These are phyloP conservation scores for Drosophila nannoptera DNA, from an alignment of 1,140 invertebrate species.

Conservation along the genomic window DNA sequence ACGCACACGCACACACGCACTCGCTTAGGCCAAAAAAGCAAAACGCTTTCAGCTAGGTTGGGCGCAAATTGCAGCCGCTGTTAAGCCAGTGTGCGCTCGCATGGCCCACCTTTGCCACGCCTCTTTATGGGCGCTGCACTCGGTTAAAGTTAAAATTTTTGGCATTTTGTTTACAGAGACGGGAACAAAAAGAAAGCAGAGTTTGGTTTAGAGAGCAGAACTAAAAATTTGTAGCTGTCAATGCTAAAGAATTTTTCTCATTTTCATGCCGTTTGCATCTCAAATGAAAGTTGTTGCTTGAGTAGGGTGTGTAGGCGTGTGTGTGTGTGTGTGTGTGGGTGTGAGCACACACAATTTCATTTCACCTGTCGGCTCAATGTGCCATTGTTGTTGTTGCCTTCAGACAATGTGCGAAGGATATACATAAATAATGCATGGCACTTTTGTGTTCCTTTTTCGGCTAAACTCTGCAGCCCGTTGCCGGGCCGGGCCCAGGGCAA, in stretches of 20 bases:
- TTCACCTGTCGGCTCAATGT: slow-evolving; percentile 65
- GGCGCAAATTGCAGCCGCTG: slow-evolving; percentile 29
- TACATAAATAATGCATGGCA: slow-evolving; percentile 26
- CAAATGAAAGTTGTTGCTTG: slow-evolving; percentile 31
- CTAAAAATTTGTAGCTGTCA: slow-evolving; percentile 46
- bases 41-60: slow-evolving; percentile 6
- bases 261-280: slow-evolving; percentile 41
- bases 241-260: slow-evolving; percentile 55
- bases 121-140: slow-evolving; percentile 3
- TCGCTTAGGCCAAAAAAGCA: neutral
- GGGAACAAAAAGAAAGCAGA: neutral
- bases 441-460: slow-evolving; percentile 3
- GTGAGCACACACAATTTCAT: slow-evolving; percentile 42
- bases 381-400: slow-evolving; percentile 23
- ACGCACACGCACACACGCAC: neutral
- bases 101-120: no score
- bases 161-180: slow-evolving; percentile 19
- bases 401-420: slow-evolving; percentile 31
- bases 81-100: slow-evolving; percentile 9
- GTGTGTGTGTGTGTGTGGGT: neutral
- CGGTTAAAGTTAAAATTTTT: slow-evolving; percentile 37
- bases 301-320: neutral
- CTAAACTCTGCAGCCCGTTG: neutral
- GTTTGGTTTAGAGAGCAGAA: slow-evolving; percentile 13
- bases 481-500: neutral